phyloP scores from a whole-genome alignment of 2,113 vertebrate species.

The human region DNA sequence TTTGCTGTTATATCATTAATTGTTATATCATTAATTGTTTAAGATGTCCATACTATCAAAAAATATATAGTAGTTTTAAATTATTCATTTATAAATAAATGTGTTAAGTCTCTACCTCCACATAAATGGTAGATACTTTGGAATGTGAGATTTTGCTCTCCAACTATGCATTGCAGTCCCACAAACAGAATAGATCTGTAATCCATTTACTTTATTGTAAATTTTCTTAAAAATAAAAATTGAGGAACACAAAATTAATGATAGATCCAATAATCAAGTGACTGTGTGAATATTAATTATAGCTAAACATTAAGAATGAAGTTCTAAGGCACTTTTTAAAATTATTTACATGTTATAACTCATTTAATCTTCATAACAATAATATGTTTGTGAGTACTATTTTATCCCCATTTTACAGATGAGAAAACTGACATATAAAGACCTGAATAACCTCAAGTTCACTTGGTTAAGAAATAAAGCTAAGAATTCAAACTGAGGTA shows the following conservation, averaged over 20 bases:
- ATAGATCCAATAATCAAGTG: not conserved
- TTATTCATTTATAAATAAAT: not conserved
- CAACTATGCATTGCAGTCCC: not conserved
- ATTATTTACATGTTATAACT: not conserved
- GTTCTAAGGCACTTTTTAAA: not conserved
- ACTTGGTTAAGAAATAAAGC: not conserved
- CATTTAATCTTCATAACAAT: not conserved
- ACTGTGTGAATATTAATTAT: not conserved
- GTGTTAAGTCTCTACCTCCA: not conserved
- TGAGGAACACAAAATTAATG: not conserved
- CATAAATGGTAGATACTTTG: not conserved
- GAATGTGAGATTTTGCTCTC: not conserved
- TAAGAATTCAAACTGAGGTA: not conserved
- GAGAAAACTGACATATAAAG: not conserved
- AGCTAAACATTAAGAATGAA: not conserved
- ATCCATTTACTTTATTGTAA: not conserved
- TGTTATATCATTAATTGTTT: not conserved
- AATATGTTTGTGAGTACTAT: not conserved
- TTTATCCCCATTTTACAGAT: not conserved
- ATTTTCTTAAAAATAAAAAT: not conserved
- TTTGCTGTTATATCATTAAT: not conserved
- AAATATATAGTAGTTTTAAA: not conserved
- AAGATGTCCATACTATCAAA: not conserved
- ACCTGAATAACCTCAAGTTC: not conserved
- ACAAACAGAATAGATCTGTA: not conserved